Evolutionary conservation across 2,113 vertebrate genomes (phyloP), one percentile per base, ranked within the genome.

Genomic region (Ascaphus truei): DNA sequence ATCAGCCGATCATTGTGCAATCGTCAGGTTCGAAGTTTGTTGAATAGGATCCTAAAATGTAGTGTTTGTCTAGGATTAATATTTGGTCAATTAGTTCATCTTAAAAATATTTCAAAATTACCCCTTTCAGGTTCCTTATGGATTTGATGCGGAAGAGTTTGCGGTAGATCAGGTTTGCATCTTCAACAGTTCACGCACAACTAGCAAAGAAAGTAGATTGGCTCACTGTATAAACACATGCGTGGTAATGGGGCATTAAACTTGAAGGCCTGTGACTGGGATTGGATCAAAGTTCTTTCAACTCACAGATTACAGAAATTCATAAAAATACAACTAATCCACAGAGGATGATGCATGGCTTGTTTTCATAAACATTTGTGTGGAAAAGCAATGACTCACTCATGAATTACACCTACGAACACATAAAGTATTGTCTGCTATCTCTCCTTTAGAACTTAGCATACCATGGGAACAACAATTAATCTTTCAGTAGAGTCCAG

Each of bases 401-500:
- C 55, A 77, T 77, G 63, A 36, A 68, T 22, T 61, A 72, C 67
- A 65, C 60, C 18, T 68, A 27, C 73, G n/a, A n/a, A 65, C 41
- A 59, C 39, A 72, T 0, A 0, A 65, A 72, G 51, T 69, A 74
- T 69, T 77, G 75, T 78, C n/a, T n/a, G n/a, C n/a, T n/a, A n/a
- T n/a, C n/a, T n/a, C n/a, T n/a, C n/a, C n/a, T n/a, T n/a, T n/a
- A n/a, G n/a, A 85, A 47, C 39, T 33, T 30, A 71, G n/a, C n/a
- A 13, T 50, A 50, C 47, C 18, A 75, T 75, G 74, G 73, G 85
- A 56, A 52, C 77, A 82, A 81, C 79, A 80, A 64, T 66, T 59
- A 37, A 43, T 34, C 26, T 76, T 25, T 73, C 75, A 79, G 72
- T 62, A 41, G 31, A 52, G 31, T 62, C 10, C 7, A 9, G 10